Base-by-base conservation (phyloP, 1,140 invertebrate genomes). In the Trinorchestia longiramus region DNA sequence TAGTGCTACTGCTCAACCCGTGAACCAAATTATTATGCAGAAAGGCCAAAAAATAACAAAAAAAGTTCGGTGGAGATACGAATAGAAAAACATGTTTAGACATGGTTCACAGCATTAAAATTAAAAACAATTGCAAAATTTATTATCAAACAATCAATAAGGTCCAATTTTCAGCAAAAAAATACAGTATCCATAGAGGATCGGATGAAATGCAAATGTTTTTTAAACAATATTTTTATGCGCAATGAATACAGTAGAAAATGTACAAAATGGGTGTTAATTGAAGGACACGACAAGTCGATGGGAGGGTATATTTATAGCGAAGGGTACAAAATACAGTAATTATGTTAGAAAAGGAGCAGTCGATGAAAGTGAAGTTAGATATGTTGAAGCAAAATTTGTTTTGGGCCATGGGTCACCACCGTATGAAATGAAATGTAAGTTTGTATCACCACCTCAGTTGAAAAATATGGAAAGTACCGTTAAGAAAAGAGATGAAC, bases 1-100 rank as follows among this genome's bases (percentile, higher is more conserved):
- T 90, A 90, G 88, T 90, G 88, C 88, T 90, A 90, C 88, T 90
- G 88, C 43, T 90, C 41, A 90, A 41, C 28, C n/a, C 36, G 28
- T 1, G 28, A 36, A 15, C 28, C 11, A 53, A 77, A 77, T 77
- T 36, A 77, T 77, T 19, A 53, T 53, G 47, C 47, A 77, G 11
- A 77, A 28, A 77, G 36, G 28, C 62, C 62, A 15, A 15, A 15
- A 77, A 11, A 36, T 23, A 77, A 77, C 36, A 77, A 11, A 23
- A 23, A 36, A 77, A 42, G 3, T 90, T 19, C 42, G 1, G 62
- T 77, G 41, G 88, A 11, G 88, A 42, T 28, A 90, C 41, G 88
- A 87, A 41, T 19, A 77, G 62, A 87, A 19, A 23, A 28, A 77
- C 3, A 77, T 77, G 62, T 77, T 77, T 11, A 28, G 28, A 36